A percentile compares a stretch with the other conserved stretches of the same genome.
Evolutionary conservation across 2,113 vertebrate genomes (phyloP).

Genomic region (Scatophagus argus): DNA sequence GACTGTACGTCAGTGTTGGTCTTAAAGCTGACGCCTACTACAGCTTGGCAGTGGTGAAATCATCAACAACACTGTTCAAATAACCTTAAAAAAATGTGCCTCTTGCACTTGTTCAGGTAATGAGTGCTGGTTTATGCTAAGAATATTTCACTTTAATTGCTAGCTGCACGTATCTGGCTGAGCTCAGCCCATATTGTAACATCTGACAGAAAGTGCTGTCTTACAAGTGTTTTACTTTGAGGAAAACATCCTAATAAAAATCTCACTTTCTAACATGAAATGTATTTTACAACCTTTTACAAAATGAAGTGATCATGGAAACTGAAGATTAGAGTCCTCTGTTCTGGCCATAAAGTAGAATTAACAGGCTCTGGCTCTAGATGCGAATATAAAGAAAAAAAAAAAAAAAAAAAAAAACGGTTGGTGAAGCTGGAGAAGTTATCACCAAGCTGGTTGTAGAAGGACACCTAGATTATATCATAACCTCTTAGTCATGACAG

Average conservation of each 20-base stretch:
- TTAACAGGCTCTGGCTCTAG: conserved; percentile 73
- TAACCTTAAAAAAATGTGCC: conserved; percentile 63
- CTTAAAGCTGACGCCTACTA: conserved; percentile 59
- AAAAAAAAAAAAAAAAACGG: conserved; percentile 24
- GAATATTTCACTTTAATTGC: conserved; percentile 77
- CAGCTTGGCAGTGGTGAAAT: conserved; percentile 49
- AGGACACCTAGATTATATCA: conserved; percentile 81
- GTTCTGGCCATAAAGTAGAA: conserved; percentile 74
- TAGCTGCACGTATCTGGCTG: conserved; percentile 19
- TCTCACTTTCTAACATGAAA: conserved; percentile 58
- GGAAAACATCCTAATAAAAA: conserved; percentile 73
- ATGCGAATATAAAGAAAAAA: conserved; percentile 58
- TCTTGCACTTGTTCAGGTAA: conserved; percentile 46
- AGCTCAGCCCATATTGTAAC: conserved; percentile 23
- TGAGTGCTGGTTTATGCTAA: conserved; percentile 40
- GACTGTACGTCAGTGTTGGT: conserved; percentile 50
- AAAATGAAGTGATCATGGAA: conserved; percentile 81
- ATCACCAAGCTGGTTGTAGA: conserved; percentile 56
- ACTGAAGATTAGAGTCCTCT: conserved; percentile 75
- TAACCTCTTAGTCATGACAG: conserved; percentile 81
- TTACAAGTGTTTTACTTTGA: conserved; percentile 77
- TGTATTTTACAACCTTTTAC: conserved; percentile 82
- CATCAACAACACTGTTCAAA: conserved; percentile 59
- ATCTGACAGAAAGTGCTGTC: conserved; percentile 65
- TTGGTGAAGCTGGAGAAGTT: conserved; percentile 66